Conservation (phyloP, 2,797 vertebrate genomes). For the Pipistrellus kuhlii region DNA sequence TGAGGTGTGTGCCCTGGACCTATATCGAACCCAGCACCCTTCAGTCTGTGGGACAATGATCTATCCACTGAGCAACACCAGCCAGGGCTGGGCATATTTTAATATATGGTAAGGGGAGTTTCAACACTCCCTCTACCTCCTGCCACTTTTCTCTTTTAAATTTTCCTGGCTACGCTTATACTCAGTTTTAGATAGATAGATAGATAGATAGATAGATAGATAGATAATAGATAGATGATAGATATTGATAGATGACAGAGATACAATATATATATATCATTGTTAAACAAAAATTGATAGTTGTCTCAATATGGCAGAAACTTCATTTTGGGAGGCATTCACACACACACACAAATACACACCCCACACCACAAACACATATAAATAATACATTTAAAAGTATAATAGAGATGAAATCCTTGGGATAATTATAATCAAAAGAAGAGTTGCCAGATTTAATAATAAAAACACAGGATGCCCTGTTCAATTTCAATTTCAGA, state of each 20-base stretch:
- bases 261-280: not conserved
- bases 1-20: no score
- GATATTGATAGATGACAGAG: not conserved
- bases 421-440: not conserved
- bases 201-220: not conserved
- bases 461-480: not conserved
- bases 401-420: not conserved
- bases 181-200: not conserved
- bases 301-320: slow-evolving; percentile 20
- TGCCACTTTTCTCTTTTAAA: not conserved
- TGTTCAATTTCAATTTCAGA: slow-evolving; percentile 38
- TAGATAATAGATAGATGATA: not conserved
- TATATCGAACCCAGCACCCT: no score
- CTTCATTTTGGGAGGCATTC: not conserved
- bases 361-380: not conserved
- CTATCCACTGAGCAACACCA: no score
- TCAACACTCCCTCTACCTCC: not conserved
- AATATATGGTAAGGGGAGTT: not conserved
- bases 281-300: not conserved
- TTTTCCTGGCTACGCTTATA: not conserved
- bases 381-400: not conserved
- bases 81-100: not conserved
- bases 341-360: not conserved
- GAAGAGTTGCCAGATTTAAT: not conserved
- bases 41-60: no score